Conservation (phyloP, 2,888 invertebrate species). For the Euzetes globulus region DNA sequence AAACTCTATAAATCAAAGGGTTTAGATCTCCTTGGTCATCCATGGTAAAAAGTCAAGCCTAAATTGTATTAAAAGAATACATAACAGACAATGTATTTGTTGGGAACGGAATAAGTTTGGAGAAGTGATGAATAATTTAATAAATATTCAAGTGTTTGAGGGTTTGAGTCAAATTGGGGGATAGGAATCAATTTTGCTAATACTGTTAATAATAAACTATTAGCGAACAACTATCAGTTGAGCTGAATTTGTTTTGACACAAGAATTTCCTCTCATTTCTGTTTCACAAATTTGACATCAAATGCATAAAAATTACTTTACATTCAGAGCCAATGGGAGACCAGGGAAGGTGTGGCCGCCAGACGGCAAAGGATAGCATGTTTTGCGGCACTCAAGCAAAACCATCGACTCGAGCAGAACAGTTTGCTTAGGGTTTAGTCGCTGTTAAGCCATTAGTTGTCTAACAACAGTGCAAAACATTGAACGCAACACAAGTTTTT, state of each 20-base stretch:
- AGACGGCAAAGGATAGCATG: background rate
- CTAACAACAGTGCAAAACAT: no score
- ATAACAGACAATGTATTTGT: no score
- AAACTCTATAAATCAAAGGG: no score
- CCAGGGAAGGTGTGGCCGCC: background rate
- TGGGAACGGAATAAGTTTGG: background rate
- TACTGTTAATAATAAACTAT: background rate
- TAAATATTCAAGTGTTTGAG: background rate
- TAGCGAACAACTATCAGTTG: background rate
- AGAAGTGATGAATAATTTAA: background rate
- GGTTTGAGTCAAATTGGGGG: background rate
- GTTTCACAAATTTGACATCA: background rate
- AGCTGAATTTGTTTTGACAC: background rate
- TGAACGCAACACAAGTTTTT: no score
- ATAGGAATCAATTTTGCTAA: background rate
- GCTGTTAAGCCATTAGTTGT: no score
- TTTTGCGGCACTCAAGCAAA: background rate
- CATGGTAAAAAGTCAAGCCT: no score
- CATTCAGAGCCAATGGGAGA: background rate
- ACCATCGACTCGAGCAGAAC: background rate
- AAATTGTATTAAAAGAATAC: no score
- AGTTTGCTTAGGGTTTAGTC: background rate
- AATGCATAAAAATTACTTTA: background rate
- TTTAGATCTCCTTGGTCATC: no score
- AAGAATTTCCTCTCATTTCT: background rate